Percentiles rank a stretch among this genome's conserved stretches.
These are phyloP conservation scores for Apostichopus leukothele DNA, from an alignment of 53 echinoderm and acorn worm species.

Conservation along the genomic window DNA sequence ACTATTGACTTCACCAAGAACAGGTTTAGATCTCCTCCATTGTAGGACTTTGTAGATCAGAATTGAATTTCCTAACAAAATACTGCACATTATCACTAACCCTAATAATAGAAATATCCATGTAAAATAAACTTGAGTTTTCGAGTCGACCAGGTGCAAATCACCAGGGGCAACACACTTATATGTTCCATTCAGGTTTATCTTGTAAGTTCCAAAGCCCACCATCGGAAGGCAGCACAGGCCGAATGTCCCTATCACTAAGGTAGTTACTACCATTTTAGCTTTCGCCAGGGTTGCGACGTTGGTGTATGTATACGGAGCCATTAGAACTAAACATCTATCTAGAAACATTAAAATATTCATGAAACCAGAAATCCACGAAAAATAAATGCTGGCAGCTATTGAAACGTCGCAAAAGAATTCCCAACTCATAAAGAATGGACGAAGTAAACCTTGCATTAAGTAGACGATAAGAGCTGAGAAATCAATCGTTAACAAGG, in stretches of 20 bases:
- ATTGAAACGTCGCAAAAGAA: no score
- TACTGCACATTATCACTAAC: conserved; percentile 50
- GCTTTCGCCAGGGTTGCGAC: conserved; percentile 23
- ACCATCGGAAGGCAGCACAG: conserved; percentile 39
- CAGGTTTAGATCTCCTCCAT: conserved; percentile 5
- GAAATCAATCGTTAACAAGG: no score
- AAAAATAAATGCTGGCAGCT: no score
- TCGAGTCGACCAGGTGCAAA: conserved; percentile 35
- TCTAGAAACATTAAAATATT: conserved; percentile 64
- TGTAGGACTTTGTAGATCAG: conserved; percentile 49
- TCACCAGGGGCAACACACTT: conserved; percentile 71
- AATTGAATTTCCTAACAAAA: conserved; percentile 53
- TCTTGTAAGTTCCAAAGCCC: conserved; percentile 63
- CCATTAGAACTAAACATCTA: conserved; percentile 56
- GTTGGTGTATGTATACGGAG: conserved; percentile 46
- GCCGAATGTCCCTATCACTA: conserved; percentile 19
- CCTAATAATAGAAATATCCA: conserved; percentile 51
- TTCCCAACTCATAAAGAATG: no score
- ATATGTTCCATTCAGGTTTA: conserved; percentile 32
- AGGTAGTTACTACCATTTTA: conserved; percentile 39
- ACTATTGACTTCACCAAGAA: no score
- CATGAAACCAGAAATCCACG: conserved; percentile 55
- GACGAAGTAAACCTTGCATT: no score
- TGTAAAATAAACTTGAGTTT: conserved; percentile 53
- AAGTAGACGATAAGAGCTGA: no score